Percentiles rank a stretch among this genome's conserved stretches.
Evolutionary conservation across 2,888 invertebrate species (phyloP).

Genomic region (Zootermopsis nevadensis): DNA sequence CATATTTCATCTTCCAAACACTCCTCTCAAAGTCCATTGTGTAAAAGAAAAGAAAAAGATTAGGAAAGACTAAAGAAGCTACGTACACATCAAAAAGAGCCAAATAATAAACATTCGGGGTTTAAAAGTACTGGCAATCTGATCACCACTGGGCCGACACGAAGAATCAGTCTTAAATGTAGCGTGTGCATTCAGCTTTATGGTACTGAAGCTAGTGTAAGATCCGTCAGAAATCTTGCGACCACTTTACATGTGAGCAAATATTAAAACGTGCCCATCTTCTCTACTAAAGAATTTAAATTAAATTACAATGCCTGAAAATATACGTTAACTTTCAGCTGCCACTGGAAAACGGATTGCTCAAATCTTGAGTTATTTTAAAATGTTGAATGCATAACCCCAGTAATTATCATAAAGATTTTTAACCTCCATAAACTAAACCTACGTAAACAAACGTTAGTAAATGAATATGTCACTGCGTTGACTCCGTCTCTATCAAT

Average conservation of each 20-base stretch:
- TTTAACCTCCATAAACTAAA: slow-evolving; percentile 29
- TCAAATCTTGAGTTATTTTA: neutral
- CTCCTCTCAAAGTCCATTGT: neutral
- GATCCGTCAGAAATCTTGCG: neutral
- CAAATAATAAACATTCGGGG: neutral
- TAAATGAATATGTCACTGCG: neutral
- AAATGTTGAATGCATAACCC: slow-evolving; percentile 20
- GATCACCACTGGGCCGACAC: neutral
- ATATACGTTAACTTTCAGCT: neutral
- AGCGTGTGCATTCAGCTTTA: neutral
- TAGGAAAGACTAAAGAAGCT: neutral
- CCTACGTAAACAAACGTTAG: slow-evolving; percentile 24
- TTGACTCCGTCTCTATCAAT: neutral
- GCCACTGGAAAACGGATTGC: neutral
- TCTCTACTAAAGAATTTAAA: neutral
- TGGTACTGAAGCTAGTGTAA: neutral
- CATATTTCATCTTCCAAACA: neutral
- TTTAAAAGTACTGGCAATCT: neutral
- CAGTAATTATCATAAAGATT: slow-evolving; percentile 22
- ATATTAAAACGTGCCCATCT: neutral
- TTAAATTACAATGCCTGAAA: neutral
- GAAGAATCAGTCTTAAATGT: neutral
- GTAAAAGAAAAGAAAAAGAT: slow-evolving; percentile 16
- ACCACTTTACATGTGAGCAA: neutral
- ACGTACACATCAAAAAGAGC: neutral